Evolutionary conservation across 2,797 vertebrate genomes (phyloP).

Genomic region (Notamacropus eugenii): DNA sequence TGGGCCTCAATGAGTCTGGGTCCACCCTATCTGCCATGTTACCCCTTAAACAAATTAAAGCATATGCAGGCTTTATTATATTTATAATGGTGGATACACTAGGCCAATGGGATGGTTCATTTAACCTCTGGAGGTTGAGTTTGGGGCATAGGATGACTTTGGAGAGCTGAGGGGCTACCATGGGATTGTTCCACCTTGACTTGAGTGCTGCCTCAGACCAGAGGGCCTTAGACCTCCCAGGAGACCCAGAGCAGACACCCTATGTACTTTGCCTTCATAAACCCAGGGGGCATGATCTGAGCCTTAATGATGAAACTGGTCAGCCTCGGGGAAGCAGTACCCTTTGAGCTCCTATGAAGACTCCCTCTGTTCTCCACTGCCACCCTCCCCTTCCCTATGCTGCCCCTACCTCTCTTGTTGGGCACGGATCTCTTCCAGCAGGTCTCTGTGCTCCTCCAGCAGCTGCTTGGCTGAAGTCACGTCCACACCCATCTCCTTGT

Average conservation of each 20-base stretch:
- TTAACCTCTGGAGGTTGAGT: not conserved
- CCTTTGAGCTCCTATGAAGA: not conserved
- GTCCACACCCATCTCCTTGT: slow-evolving; percentile 85
- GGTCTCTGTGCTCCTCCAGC: slow-evolving; percentile 87
- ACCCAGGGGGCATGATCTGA: not conserved
- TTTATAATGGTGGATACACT: not conserved
- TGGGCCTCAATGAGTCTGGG: not conserved
- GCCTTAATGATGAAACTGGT: not conserved
- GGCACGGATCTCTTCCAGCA: slow-evolving; percentile 88
- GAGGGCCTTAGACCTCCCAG: not conserved
- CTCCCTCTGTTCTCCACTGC: not conserved
- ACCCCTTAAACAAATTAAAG: too few relatives aligned
- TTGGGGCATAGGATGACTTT: not conserved
- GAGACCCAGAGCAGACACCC: not conserved
- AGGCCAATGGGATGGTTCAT: not conserved
- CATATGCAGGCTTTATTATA: fast-evolving
- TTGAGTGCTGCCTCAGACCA: not conserved
- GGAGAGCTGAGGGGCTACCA: not conserved
- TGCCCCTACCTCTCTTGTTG: slow-evolving; percentile 87
- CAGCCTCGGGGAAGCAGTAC: not conserved
- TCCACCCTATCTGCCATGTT: too few relatives aligned
- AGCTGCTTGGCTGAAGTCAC: slow-evolving; percentile 87
- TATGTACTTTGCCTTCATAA: not conserved
- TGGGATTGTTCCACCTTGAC: not conserved
- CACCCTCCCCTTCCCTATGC: not conserved